These are phyloP conservation scores for Criorhina ranunculi DNA, from an alignment of 2,888 invertebrate genomes.

Conservation along the genomic window DNA sequence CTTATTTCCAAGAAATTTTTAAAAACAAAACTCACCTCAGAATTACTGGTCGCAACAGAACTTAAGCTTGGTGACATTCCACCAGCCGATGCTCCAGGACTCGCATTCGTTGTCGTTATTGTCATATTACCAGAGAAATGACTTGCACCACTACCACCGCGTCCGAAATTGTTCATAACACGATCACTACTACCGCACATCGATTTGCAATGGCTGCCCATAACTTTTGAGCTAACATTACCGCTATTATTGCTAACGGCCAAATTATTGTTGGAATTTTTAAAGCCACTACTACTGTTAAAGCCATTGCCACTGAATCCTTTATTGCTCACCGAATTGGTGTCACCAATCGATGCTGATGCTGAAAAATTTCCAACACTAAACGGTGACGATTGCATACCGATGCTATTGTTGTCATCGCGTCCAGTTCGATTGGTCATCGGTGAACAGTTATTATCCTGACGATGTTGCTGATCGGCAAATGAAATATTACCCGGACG, in stretches of 20 bases:
- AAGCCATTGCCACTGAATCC: conserved; percentile 56
- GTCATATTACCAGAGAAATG: conserved; percentile 85
- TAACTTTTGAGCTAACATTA: conserved; percentile 33
- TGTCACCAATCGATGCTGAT: conserved; percentile 64
- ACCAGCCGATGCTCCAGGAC: conserved; percentile 85
- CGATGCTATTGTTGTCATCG: conserved; percentile 35
- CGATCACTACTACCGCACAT: conserved; percentile 56
- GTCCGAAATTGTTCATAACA: conserved; percentile 80
- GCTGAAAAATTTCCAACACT: conserved; percentile 74
- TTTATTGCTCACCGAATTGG: conserved; percentile 73
- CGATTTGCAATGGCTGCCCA: conserved; percentile 45
- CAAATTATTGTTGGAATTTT: conserved; percentile 44
- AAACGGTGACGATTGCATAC: conserved; percentile 79
- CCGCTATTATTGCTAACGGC: conserved; percentile 55
- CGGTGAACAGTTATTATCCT: conserved; percentile 60
- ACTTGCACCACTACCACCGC: conserved; percentile 79
- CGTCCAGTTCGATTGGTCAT: conserved; percentile 32
- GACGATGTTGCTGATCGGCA: conserved; percentile 50
- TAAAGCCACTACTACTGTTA: conserved; percentile 47
- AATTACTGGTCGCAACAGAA: conserved; percentile 91
- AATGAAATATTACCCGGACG: conserved; percentile 25
- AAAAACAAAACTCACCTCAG: conserved; percentile 87
- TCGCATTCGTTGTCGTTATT: conserved; percentile 79
- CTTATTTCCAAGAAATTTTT: background rate
- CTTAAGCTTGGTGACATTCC: conserved; percentile 89